Evolutionary conservation across 2,113 vertebrate genomes (phyloP).

Genomic region (Pardalotus punctatus): DNA sequence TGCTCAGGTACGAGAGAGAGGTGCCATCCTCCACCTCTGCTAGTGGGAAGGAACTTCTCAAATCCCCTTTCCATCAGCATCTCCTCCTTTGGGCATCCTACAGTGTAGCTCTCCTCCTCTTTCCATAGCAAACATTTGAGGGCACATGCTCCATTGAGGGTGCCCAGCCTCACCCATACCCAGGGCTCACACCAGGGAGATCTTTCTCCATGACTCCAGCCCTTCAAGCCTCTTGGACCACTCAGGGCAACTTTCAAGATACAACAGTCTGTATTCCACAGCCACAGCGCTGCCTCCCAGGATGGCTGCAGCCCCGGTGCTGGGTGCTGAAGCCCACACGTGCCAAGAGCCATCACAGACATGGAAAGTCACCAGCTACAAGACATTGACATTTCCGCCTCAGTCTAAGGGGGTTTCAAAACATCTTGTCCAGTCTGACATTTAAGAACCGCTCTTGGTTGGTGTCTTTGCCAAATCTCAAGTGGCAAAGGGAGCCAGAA

Average conservation of each 20-base stretch:
- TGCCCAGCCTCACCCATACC: not conserved
- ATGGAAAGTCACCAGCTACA: not conserved
- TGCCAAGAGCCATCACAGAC: not conserved
- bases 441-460: not conserved
- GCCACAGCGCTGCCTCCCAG: rapidly evolving
- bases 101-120: not conserved
- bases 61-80: not conserved
- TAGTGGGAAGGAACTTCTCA: not conserved
- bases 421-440: not conserved
- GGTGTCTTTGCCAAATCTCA: not conserved
- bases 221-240: not conserved
- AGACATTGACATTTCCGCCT: not conserved
- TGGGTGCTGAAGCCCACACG: rapidly evolving
- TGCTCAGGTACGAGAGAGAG: rapidly evolving
- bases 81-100: not conserved
- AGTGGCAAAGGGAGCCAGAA: slow-evolving; percentile 26
- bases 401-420: not conserved
- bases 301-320: not conserved
- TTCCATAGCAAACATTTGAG: not conserved
- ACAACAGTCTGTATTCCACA: not conserved
- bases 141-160: rapidly evolving
- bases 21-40: not conserved
- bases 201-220: not conserved
- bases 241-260: not conserved
- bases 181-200: not conserved